Conservation (phyloP, 2,888 invertebrate species). For the Lithosia quadra region DNA sequence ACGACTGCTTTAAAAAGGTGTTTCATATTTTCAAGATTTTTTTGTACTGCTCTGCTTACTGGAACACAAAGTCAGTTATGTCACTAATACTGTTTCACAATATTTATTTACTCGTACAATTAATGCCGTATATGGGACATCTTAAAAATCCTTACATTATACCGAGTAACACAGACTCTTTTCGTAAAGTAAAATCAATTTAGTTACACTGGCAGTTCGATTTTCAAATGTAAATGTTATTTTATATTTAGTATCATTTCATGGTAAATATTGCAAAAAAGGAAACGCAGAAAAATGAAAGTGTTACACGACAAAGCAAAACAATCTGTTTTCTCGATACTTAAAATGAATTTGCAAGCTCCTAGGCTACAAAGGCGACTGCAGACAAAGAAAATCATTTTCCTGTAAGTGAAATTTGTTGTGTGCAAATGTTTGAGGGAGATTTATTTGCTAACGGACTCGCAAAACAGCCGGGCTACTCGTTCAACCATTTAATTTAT, state of each 20-base stretch:
- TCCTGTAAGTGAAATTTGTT: conserved; percentile 56
- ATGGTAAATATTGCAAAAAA: neutral
- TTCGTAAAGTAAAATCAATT: no score
- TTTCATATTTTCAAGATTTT: no score
- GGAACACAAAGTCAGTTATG: no score
- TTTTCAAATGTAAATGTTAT: no score
- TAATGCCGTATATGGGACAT: no score
- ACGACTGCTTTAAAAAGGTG: neutral
- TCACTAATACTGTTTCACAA: no score
- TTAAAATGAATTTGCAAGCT: neutral
- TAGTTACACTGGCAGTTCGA: no score
- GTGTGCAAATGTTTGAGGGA: conserved; percentile 52
- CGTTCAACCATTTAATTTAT: conserved; percentile 28
- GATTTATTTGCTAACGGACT: conserved; percentile 44
- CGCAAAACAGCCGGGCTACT: conserved; percentile 15
- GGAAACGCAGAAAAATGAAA: neutral
- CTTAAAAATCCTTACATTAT: no score
- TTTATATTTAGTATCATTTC: no score
- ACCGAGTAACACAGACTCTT: no score
- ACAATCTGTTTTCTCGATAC: neutral
- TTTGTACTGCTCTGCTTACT: no score
- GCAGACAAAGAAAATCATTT: conserved; percentile 56
- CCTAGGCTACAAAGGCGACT: conserved; percentile 20
- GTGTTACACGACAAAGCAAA: neutral
- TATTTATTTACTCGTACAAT: no score